These are phyloP conservation scores for Oscheius sp. DNA, from an alignment of 2,888 invertebrate genomes.

Conservation along the genomic window DNA sequence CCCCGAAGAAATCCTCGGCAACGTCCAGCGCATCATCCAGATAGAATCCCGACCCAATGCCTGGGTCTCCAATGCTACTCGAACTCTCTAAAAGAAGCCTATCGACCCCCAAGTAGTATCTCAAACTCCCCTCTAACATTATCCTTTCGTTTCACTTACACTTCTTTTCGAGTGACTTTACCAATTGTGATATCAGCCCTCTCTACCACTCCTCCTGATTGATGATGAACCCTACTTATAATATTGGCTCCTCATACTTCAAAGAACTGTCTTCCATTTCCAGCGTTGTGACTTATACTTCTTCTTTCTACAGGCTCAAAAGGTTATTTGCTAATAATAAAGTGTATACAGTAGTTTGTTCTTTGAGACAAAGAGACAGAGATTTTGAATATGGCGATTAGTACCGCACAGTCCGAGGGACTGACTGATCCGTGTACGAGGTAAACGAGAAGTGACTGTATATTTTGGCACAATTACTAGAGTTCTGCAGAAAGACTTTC, in stretches of 20 bases:
- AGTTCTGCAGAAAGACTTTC: too few species aligned
- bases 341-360: conserved; percentile 1
- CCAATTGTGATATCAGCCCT: conserved; percentile 28
- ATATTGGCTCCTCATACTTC: neutral
- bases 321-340: conserved; percentile 24
- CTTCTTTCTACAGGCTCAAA: conserved; percentile 16
- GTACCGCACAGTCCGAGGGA: too few species aligned
- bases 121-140: neutral
- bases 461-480: too few species aligned
- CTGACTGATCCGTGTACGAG: too few species aligned
- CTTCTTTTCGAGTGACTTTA: conserved; percentile 33
- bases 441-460: too few species aligned
- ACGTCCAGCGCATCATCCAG: conserved; percentile 92
- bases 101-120: neutral
- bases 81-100: conserved; percentile 30
- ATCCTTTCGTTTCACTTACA: conserved; percentile 32
- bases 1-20: conserved; percentile 94
- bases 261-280: conserved; percentile 1
- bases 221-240: conserved; percentile 25
- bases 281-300: conserved; percentile 20
- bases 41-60: conserved; percentile 94
- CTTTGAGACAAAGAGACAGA: neutral
- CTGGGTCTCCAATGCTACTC: conserved; percentile 84
- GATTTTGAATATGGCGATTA: neutral
- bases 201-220: neutral